Evolutionary conservation across 2,113 vertebrate species (phyloP).

Genomic region (Campylomormyrus tamandua): DNA sequence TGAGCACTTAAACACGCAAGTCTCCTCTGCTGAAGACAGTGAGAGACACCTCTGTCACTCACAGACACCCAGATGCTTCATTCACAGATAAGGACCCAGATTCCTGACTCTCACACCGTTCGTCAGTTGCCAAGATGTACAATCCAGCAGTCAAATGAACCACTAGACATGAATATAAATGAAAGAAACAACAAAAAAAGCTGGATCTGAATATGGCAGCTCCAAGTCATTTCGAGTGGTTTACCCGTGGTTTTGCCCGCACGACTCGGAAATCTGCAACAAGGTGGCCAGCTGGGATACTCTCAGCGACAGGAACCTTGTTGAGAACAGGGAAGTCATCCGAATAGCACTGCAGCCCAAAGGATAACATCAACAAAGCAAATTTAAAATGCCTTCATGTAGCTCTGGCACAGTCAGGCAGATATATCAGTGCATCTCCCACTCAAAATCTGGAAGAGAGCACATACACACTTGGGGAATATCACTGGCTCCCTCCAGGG

Average conservation of each 20-base stretch:
- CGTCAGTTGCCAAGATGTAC: background rate
- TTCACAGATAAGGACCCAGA: background rate
- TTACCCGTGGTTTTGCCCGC: background rate
- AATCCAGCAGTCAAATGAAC: background rate
- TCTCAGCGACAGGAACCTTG: background rate
- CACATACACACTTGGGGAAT: background rate
- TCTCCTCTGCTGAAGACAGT: conserved; percentile 66
- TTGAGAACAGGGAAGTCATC: background rate
- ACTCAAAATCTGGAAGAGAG: background rate
- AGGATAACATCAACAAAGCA: background rate
- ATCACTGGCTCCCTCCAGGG: background rate
- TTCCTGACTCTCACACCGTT: background rate
- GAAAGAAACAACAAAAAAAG: background rate
- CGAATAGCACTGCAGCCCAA: background rate
- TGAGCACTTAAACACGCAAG: conserved; percentile 85
- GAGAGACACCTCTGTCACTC: background rate
- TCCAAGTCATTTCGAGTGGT: background rate
- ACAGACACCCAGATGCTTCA: background rate
- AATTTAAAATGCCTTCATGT: background rate
- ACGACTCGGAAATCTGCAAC: background rate
- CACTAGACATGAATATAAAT: background rate
- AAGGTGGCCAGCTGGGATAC: background rate
- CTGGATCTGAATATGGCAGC: background rate
- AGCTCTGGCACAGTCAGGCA: background rate
- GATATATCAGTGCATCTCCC: background rate